These are phyloP conservation scores for Papilio elwesi DNA, from an alignment of 2,888 invertebrate genomes.

Conservation along the genomic window DNA sequence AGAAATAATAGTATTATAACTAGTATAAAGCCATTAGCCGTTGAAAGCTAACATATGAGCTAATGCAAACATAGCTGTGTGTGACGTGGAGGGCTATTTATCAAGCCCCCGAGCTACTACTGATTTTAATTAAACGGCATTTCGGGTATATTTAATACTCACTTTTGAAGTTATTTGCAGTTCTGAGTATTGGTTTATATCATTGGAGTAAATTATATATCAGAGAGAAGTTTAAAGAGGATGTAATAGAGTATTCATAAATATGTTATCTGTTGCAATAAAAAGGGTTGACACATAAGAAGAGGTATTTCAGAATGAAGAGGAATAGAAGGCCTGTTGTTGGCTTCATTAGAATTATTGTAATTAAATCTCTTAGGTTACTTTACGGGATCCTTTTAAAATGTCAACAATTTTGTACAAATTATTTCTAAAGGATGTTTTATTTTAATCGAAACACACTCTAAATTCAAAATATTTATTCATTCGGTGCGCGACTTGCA, in stretches of 20 bases:
- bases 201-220: no score
- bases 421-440: no score
- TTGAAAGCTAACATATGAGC: slow-evolving; percentile 47
- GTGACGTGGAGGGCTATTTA: slow-evolving; percentile 73
- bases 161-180: slow-evolving; percentile 45
- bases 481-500: slow-evolving; percentile 32
- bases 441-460: slow-evolving; percentile 6
- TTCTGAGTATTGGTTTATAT: slow-evolving; percentile 9
- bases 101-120: slow-evolving; percentile 65
- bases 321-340: no score
- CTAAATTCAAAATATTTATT: slow-evolving; percentile 17
- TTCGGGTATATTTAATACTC: slow-evolving; percentile 58
- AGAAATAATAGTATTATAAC: slow-evolving; percentile 21
- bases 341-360: no score
- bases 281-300: no score
- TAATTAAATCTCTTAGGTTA: no score
- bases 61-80: slow-evolving; percentile 58
- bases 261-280: no score
- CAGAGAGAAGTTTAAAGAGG: no score
- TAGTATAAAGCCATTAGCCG: slow-evolving; percentile 46
- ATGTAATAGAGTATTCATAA: no score
- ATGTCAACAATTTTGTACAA: no score
- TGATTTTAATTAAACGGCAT: slow-evolving; percentile 79
- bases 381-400: no score
- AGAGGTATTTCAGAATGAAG: no score